Evolutionary conservation across 2,888 invertebrate species (phyloP).

Genomic region (Amphipoea lucens): DNA sequence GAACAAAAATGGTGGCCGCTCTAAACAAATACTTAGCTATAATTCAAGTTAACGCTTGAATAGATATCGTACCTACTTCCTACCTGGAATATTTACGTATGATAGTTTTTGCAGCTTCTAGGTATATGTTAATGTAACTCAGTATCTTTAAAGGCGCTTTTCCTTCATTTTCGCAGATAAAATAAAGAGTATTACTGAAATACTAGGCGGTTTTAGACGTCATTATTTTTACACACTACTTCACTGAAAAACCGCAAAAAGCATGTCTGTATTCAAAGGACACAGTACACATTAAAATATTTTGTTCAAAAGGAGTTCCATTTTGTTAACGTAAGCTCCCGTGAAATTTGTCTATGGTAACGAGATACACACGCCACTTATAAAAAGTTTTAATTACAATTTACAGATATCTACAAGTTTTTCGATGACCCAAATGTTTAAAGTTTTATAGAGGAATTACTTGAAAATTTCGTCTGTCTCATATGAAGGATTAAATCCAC

Average conservation of each 20-base stretch:
- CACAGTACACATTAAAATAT: slow-evolving; percentile 41
- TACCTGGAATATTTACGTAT: slow-evolving; percentile 34
- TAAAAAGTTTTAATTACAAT: slow-evolving; percentile 47
- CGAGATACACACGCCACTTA: slow-evolving; percentile 13
- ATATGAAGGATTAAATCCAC: slow-evolving; percentile 58
- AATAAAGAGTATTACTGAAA: slow-evolving; percentile 27
- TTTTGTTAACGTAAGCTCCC: slow-evolving; percentile 35
- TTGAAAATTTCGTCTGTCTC: slow-evolving; percentile 41
- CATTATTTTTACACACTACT: slow-evolving; percentile 51
- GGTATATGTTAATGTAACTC: slow-evolving; percentile 9
- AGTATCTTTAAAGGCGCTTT: neutral
- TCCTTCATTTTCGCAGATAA: slow-evolving; percentile 21
- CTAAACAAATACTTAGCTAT: slow-evolving; percentile 55
- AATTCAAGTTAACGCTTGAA: slow-evolving; percentile 48
- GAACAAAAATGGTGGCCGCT: slow-evolving; percentile 60
- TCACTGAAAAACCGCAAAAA: slow-evolving; percentile 41
- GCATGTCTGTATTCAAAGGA: slow-evolving; percentile 30
- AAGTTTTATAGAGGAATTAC: slow-evolving; percentile 42
- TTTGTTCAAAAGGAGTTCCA: slow-evolving; percentile 37
- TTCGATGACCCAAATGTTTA: slow-evolving; percentile 33
- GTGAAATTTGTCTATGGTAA: slow-evolving; percentile 37
- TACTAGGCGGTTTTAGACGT: slow-evolving; percentile 35
- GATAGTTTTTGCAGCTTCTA: slow-evolving; percentile 30
- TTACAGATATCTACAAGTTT: slow-evolving; percentile 38
- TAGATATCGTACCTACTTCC: slow-evolving; percentile 34